phyloP scores from a whole-genome alignment of 2,113 vertebrate species.

The Pelecanoides urinatrix region DNA sequence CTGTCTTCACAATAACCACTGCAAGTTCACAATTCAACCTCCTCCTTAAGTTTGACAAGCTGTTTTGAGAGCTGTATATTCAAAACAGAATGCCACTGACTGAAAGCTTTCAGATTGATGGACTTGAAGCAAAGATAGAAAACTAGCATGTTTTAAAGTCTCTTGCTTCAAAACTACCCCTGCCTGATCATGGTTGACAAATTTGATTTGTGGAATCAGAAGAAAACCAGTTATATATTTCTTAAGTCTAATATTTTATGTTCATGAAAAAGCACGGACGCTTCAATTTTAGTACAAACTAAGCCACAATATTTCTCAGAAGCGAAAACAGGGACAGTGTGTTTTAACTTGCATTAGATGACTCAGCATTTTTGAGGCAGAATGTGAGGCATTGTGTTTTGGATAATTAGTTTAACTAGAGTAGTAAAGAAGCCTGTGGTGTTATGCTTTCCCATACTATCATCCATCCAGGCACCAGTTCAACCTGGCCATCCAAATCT shows the following conservation, averaged over 20 bases:
- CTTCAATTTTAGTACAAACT: background rate
- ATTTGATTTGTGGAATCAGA: background rate
- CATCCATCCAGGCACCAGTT: background rate
- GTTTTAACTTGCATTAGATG: background rate
- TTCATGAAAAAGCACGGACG: background rate
- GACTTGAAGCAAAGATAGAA: background rate
- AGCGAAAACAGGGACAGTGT: background rate
- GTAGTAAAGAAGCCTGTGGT: background rate
- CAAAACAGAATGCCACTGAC: background rate
- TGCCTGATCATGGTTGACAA: background rate
- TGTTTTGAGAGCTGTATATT: background rate
- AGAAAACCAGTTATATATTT: background rate
- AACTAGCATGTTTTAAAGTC: background rate
- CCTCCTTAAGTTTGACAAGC: background rate
- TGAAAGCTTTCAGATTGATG: background rate
- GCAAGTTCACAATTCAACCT: background rate
- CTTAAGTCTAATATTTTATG: background rate
- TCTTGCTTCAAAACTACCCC: background rate
- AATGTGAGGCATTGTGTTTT: background rate
- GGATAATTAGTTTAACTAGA: background rate
- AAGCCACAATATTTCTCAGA: background rate
- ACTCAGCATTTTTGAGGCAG: background rate
- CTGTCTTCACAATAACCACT: background rate
- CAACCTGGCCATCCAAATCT: background rate
- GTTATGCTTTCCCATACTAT: background rate